These are phyloP conservation scores for Pyrrhia umbra DNA, from an alignment of 2,888 invertebrate species.

Conservation along the genomic window DNA sequence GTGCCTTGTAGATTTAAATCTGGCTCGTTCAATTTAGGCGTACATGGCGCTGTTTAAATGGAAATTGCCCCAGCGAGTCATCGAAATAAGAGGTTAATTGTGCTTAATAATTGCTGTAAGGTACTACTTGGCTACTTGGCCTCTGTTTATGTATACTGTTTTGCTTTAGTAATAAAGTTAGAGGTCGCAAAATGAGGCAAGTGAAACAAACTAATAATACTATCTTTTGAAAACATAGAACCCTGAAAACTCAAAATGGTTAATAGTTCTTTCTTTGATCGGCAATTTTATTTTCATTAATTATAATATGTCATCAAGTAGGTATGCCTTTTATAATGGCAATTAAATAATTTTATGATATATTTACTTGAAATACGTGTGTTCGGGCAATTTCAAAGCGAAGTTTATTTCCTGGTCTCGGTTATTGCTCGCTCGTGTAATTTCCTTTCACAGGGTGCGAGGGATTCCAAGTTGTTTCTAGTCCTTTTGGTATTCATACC, in stretches of 20 bases:
- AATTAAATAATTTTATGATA: constrained; percentile 15
- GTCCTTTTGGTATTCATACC: background rate
- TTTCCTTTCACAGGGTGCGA: constrained; percentile 29
- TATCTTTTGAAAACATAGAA: too few relatives aligned
- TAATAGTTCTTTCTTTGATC: too few relatives aligned
- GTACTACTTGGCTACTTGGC: background rate
- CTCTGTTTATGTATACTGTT: constrained; percentile 14
- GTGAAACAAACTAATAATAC: background rate
- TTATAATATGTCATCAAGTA: too few relatives aligned
- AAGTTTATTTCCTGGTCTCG: constrained; percentile 38
- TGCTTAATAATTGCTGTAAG: constrained; percentile 4
- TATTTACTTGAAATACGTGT: constrained; percentile 1
- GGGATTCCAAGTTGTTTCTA: constrained; percentile 15
- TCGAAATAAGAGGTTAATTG: constrained; percentile 13
- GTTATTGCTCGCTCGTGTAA: constrained; percentile 30
- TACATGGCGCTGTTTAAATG: constrained; percentile 66
- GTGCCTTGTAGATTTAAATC: constrained; percentile 63
- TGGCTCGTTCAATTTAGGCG: constrained; percentile 72
- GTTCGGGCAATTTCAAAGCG: constrained; percentile 15
- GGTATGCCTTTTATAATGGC: constrained; percentile 1
- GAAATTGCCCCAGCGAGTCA: constrained; percentile 47
- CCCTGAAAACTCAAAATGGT: too few relatives aligned
- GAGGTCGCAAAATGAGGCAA: background rate
- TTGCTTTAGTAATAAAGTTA: background rate
- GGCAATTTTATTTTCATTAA: too few relatives aligned